Percentiles rank a stretch among this genome's conserved stretches.
Evolutionary conservation across 2,113 vertebrate species (phyloP).

Genomic region (Butorides virescens): DNA sequence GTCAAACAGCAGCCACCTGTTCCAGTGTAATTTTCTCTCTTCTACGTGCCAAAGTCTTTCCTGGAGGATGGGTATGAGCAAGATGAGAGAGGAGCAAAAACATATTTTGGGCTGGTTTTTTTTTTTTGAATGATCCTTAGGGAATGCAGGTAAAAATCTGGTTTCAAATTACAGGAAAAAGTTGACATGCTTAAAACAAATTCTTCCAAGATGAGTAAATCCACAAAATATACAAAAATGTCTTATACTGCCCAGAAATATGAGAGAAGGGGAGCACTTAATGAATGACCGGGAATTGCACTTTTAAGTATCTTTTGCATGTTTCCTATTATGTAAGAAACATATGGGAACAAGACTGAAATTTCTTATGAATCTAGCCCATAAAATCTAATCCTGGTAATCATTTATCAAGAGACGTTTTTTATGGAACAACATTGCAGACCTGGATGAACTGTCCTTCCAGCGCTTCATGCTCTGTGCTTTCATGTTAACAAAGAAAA

Average conservation of each 20-base stretch:
- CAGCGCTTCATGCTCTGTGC: not conserved
- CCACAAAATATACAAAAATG: not conserved
- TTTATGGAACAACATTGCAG: constrained; percentile 15
- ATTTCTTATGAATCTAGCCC: constrained; percentile 33
- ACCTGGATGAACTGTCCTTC: constrained; percentile 27
- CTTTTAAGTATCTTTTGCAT: constrained; percentile 35
- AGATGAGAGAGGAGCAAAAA: not conserved
- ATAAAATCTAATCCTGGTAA: constrained; percentile 60
- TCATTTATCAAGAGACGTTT: constrained; percentile 53
- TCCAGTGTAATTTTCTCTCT: not conserved
- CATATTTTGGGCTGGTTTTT: not conserved
- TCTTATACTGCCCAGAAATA: not conserved
- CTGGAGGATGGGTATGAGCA: not conserved
- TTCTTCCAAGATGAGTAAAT: not conserved
- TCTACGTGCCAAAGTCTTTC: not conserved
- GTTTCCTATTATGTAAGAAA: constrained; percentile 62
- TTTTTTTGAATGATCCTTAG: not conserved
- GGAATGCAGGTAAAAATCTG: not conserved
- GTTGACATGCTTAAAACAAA: not conserved
- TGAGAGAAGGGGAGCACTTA: not conserved
- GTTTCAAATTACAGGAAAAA: not conserved
- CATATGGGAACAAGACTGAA: constrained; percentile 55
- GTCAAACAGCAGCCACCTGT: not conserved
- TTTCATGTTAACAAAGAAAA: constrained; percentile 64
- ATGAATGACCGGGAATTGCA: not conserved